A percentile compares a stretch with the other conserved stretches of the same genome.
Conservation (phyloP, 2,113 vertebrate genomes). For the Notothenia coriiceps region DNA sequence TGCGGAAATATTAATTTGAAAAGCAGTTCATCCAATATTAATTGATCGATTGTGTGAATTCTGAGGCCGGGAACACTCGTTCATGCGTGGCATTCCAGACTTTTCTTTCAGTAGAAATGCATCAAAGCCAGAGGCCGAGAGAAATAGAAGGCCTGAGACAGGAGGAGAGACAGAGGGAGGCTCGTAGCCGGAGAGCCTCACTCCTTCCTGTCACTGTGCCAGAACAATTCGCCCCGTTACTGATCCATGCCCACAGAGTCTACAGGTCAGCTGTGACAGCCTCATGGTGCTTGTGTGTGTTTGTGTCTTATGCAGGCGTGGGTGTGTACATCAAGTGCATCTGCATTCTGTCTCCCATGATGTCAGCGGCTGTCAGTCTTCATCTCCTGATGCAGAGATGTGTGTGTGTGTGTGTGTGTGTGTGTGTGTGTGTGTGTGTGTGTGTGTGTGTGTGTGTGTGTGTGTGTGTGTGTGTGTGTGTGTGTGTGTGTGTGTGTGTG, state of each 20-base stretch:
- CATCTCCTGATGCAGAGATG: constrained; percentile 16
- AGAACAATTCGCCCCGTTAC: constrained; percentile 63
- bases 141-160: background rate
- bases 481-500: too few relatives aligned
- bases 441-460: background rate
- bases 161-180: constrained; percentile 14
- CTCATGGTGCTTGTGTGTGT: constrained; percentile 18
- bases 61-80: background rate
- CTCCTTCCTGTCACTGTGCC: constrained; percentile 67
- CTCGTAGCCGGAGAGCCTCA: constrained; percentile 46
- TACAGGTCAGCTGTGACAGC: constrained; percentile 73
- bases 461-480: too few relatives aligned
- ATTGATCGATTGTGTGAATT: constrained; percentile 1
- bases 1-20: background rate
- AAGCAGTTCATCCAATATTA: background rate
- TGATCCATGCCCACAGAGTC: constrained; percentile 66
- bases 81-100: constrained; percentile 28
- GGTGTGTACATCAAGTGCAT: constrained; percentile 38
- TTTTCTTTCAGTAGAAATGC: constrained; percentile 30
- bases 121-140: constrained; percentile 47
- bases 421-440: constrained; percentile 6
- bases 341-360: constrained; percentile 60
- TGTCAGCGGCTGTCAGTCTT: constrained; percentile 48
- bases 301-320: constrained; percentile 6
- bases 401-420: constrained; percentile 1